These are phyloP conservation scores for Blennius ocellaris DNA, from an alignment of 2,113 vertebrate genomes.

Conservation along the genomic window DNA sequence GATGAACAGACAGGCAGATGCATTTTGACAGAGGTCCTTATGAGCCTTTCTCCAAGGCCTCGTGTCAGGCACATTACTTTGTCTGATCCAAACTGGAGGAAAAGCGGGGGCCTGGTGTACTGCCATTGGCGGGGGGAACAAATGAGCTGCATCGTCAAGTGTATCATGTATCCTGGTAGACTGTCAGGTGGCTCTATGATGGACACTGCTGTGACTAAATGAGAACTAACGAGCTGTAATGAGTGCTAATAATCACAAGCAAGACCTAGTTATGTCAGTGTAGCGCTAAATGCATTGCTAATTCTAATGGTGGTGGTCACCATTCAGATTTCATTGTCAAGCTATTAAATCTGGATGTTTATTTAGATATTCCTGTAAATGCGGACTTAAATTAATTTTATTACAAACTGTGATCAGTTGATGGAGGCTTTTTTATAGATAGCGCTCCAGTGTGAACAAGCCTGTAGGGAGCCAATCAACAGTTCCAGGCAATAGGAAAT, in stretches of 20 bases:
- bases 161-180: constrained; percentile 34
- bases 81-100: constrained; percentile 18
- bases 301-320: constrained; percentile 57
- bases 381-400: too few relatives aligned
- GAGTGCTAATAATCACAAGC: constrained; percentile 73
- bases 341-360: background rate
- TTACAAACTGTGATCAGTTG: constrained; percentile 5
- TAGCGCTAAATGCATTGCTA: constrained; percentile 57
- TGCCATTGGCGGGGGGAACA: constrained; percentile 11
- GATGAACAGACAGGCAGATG: constrained; percentile 75
- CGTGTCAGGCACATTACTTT: constrained; percentile 34
- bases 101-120: constrained; percentile 10
- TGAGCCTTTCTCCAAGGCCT: constrained; percentile 38
- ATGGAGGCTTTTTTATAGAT: constrained; percentile 17
- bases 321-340: constrained; percentile 3
- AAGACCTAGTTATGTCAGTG: constrained; percentile 71
- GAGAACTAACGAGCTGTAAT: constrained; percentile 71
- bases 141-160: constrained; percentile 49
- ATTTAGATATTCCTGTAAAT: too few relatives aligned
- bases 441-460: constrained; percentile 34
- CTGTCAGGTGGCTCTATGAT: constrained; percentile 48
- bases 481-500: constrained; percentile 68
- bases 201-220: constrained; percentile 49
- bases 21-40: constrained; percentile 66
- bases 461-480: constrained; percentile 74